Conservation (phyloP, 2,797 vertebrate genomes). For the Alfaro cultratus region DNA sequence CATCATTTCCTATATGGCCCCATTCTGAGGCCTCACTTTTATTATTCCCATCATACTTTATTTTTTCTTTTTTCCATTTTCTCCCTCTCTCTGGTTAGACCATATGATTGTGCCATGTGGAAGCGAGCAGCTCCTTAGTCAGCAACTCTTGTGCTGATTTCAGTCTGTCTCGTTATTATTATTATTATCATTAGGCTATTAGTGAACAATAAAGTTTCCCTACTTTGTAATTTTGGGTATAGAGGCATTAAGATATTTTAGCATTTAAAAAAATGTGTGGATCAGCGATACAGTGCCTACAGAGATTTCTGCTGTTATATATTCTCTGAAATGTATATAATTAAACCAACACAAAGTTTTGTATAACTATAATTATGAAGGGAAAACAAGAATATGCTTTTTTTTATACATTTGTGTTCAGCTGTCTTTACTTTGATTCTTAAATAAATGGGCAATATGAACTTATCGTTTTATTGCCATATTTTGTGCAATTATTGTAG, state of each 20-base stretch:
- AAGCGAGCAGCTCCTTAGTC: background rate
- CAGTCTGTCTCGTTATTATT: background rate
- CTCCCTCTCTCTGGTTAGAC: slow-evolving; percentile 21
- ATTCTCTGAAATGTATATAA: background rate
- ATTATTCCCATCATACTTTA: slow-evolving; percentile 52
- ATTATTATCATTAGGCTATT: background rate
- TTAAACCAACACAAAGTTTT: background rate
- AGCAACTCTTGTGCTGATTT: background rate
- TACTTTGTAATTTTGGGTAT: background rate
- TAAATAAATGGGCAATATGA: background rate
- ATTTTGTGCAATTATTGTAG: too few relatives aligned
- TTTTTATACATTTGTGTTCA: background rate
- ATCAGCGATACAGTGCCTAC: background rate
- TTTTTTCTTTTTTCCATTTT: slow-evolving; percentile 15
- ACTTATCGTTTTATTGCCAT: too few relatives aligned
- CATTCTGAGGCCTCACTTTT: slow-evolving; percentile 14
- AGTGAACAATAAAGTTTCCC: background rate
- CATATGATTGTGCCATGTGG: slow-evolving; percentile 58
- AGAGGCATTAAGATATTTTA: background rate
- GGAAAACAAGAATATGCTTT: background rate
- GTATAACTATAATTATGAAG: background rate
- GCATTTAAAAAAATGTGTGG: background rate
- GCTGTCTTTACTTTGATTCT: background rate
- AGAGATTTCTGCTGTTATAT: background rate
- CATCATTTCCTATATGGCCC: slow-evolving; percentile 26